These are phyloP conservation scores for Axis porcinus DNA, from an alignment of 2,113 vertebrate species.

Conservation along the genomic window DNA sequence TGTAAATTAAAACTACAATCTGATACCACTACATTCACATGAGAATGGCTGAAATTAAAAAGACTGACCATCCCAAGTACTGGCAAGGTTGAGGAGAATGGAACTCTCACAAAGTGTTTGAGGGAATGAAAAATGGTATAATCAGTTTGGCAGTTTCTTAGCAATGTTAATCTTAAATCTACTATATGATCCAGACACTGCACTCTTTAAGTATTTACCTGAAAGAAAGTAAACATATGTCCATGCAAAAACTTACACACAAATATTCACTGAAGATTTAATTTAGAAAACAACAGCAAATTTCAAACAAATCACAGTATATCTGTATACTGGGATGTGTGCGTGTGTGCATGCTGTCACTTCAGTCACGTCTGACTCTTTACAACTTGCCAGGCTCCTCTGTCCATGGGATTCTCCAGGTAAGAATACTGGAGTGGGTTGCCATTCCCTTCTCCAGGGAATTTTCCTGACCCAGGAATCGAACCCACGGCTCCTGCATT, in stretches of 20 bases:
- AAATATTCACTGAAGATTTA: not conserved
- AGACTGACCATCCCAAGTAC: not conserved
- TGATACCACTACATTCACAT: not conserved
- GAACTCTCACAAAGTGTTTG: not conserved
- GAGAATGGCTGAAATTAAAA: not conserved
- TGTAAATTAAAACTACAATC: not conserved
- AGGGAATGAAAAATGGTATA: not conserved
- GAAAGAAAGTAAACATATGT: not conserved
- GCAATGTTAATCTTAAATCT: not conserved
- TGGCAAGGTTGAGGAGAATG: not conserved
- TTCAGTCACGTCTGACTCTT: not conserved
- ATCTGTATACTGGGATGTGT: not conserved
- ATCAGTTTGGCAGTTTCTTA: not conserved
- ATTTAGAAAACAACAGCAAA: not conserved
- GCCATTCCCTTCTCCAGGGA: not conserved
- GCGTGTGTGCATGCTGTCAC: not conserved
- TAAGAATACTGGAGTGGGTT: not conserved
- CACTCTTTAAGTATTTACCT: not conserved
- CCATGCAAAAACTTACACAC: not conserved
- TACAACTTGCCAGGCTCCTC: not conserved
- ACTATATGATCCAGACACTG: not conserved
- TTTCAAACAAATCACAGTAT: not conserved
- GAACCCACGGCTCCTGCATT: not conserved
- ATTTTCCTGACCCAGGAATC: not conserved
- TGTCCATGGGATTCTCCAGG: not conserved